Evolutionary conservation across 1,140 invertebrate genomes (phyloP).

Genomic region (Bombus polaris): DNA sequence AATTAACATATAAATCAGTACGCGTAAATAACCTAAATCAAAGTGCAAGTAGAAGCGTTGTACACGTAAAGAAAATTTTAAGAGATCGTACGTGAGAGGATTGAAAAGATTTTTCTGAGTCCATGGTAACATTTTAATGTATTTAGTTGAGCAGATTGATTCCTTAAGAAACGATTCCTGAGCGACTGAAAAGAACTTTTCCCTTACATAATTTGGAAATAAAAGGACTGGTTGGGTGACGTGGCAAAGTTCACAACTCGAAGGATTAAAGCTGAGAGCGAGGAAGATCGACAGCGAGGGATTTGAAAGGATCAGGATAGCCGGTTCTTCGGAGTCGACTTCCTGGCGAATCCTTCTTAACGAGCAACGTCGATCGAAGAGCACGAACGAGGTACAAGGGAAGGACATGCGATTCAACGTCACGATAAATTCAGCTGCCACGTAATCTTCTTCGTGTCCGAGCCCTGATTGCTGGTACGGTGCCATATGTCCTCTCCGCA

Average conservation of each 20-base stretch:
- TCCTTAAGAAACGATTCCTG: background rate
- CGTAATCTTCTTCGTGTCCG: slow-evolving; percentile 62
- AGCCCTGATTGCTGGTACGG: slow-evolving; percentile 57
- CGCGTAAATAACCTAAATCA: background rate
- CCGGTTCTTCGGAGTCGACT: slow-evolving; percentile 28
- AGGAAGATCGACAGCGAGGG: slow-evolving; percentile 29
- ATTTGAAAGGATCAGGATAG: slow-evolving; percentile 41
- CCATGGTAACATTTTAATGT: background rate
- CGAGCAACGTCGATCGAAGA: slow-evolving; percentile 41
- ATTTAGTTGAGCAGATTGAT: background rate
- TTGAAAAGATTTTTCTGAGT: background rate
- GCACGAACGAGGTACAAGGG: background rate
- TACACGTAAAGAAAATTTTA: background rate
- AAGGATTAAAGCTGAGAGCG: slow-evolving; percentile 44
- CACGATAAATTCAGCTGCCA: slow-evolving; percentile 60
- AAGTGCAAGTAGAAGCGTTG: no score
- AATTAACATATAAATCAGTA: background rate
- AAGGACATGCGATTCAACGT: slow-evolving; percentile 47
- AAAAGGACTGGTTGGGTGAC: slow-evolving; percentile 33
- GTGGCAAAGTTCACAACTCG: slow-evolving; percentile 34
- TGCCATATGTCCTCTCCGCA: slow-evolving; percentile 61
- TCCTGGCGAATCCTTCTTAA: slow-evolving; percentile 58
- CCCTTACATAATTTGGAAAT: slow-evolving; percentile 46
- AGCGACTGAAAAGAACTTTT: background rate
- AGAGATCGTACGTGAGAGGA: background rate